Conservation (phyloP, 2,888 invertebrate species). For the Pseudeuparius sepicola region DNA sequence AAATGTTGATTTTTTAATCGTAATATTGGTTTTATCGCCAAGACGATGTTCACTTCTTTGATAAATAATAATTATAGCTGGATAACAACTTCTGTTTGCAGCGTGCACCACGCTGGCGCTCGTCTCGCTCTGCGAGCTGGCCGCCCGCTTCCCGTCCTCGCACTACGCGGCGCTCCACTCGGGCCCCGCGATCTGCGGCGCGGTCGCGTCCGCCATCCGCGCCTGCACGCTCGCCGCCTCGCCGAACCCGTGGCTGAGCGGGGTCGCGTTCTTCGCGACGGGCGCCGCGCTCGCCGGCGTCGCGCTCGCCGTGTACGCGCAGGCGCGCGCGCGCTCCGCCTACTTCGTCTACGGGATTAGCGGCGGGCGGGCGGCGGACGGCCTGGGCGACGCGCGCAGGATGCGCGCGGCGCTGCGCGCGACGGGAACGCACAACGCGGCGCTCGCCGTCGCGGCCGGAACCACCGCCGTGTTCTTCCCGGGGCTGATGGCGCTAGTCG, state of each 20-base stretch:
- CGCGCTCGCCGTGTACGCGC: slow-evolving; percentile 21
- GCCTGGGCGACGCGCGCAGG: no score
- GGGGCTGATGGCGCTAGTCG: slow-evolving; percentile 24
- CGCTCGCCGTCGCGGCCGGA: slow-evolving; percentile 25
- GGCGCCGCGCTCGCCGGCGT: slow-evolving; percentile 20
- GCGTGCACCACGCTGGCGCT: slow-evolving; percentile 24
- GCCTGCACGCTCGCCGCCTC: slow-evolving; percentile 20
- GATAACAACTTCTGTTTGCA: slow-evolving; percentile 16
- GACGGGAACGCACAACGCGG: slow-evolving; percentile 21
- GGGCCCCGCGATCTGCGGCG: slow-evolving; percentile 27
- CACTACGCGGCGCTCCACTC: slow-evolving; percentile 25
- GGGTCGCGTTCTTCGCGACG: slow-evolving; percentile 14
- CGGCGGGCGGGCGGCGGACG: slow-evolving; percentile 15
- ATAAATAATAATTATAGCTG: background rate
- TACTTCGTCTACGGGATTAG: slow-evolving; percentile 25
- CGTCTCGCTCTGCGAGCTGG: slow-evolving; percentile 27
- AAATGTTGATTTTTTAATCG: no score
- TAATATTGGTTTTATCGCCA: no score
- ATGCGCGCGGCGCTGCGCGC: no score
- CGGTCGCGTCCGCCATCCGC: slow-evolving; percentile 24
- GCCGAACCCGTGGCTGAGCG: no score
- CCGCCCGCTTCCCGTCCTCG: slow-evolving; percentile 25
- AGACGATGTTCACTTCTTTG: background rate
- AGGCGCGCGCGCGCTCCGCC: slow-evolving; percentile 22
- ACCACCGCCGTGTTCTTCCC: slow-evolving; percentile 26